Evolutionary conservation across 2,113 vertebrate species (phyloP), one percentile per base, ranked within the genome.

Genomic region (Cheilinus undulatus): DNA sequence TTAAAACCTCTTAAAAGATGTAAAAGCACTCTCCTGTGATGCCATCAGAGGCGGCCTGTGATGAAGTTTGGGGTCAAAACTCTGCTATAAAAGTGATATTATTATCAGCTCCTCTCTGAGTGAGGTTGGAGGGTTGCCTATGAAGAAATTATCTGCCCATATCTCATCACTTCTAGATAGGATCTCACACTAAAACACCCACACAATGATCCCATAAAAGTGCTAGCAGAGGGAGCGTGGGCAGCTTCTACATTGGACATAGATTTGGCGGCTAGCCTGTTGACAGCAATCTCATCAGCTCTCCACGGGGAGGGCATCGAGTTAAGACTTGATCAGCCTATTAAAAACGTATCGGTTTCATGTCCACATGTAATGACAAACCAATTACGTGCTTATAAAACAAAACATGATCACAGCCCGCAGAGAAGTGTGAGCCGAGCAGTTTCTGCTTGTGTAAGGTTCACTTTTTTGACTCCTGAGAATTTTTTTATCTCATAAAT

Each of bases 171-270:
- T 85, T 83, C 57, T 67, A 74, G 86, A 88, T 70, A 73, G 48
- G 71, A 88, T 79, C 84, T 88, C 74, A 54, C 86, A 85, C 85
- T 83, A 53, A 76, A 76, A 88, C 83, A 1, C 82, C 89, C 86
- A 92, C 88, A 66, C 67, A 53, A 78, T 78, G 85, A 88, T 89
- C 88, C 83, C 89, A 89, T 90, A 82, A 91, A 89, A 84, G 82
- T 80, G 86, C 71, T 82, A 84, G 86, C 89, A 90, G 91, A 89
- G 86, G 92, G 90, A 91, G 89, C 84, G 88, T 88, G 84, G 90
- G 91, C 49, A 77, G 87, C 17, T 38, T 84, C 74, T 73, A 65
- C 82, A 80, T 78, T 80, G 84, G 82, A 86, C 75, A 73, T 80
- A 61, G 76, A 90, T 85, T 87, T 88, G 86, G 88, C 77, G 12